A percentile compares a stretch with the other conserved stretches of the same genome.
Evolutionary conservation across 2,113 vertebrate genomes (phyloP).

Genomic region (Cynopterus brachyotis): DNA sequence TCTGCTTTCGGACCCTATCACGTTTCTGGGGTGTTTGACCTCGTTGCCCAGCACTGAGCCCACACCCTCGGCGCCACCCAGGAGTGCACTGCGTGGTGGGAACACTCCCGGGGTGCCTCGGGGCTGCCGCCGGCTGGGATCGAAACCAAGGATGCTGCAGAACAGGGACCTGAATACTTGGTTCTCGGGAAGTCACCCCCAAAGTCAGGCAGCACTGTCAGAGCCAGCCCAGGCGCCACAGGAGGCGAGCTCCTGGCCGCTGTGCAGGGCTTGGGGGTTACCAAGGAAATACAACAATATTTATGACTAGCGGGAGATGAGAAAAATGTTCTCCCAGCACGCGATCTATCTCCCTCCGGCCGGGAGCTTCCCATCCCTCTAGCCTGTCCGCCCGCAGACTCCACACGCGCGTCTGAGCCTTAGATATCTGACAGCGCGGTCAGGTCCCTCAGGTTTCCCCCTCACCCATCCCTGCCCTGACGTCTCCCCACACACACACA

Average conservation of each 20-base stretch:
- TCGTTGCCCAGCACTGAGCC: fast-evolving
- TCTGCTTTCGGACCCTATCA: background rate
- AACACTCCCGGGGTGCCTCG: fast-evolving
- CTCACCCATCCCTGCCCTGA: background rate
- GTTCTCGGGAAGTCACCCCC: background rate
- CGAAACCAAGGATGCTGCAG: background rate
- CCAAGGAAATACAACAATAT: conserved; percentile 63
- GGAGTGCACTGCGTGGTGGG: fast-evolving
- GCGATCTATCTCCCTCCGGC: background rate
- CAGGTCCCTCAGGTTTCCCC: background rate
- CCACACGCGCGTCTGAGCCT: background rate
- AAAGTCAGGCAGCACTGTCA: background rate
- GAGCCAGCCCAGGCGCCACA: background rate
- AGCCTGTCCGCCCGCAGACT: background rate
- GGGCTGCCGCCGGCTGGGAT: fast-evolving
- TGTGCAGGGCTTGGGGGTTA: background rate
- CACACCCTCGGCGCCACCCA: background rate
- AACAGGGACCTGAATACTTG: fast-evolving
- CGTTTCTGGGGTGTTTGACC: fast-evolving
- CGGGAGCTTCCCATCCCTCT: background rate
- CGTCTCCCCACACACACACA: too few species aligned
- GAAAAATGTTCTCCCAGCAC: background rate
- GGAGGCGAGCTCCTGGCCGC: background rate
- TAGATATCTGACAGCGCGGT: fast-evolving
- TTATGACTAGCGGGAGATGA: background rate